Evolutionary conservation across 2,888 invertebrate genomes (phyloP).

Genomic region (Drosophila austrosaltans): DNA sequence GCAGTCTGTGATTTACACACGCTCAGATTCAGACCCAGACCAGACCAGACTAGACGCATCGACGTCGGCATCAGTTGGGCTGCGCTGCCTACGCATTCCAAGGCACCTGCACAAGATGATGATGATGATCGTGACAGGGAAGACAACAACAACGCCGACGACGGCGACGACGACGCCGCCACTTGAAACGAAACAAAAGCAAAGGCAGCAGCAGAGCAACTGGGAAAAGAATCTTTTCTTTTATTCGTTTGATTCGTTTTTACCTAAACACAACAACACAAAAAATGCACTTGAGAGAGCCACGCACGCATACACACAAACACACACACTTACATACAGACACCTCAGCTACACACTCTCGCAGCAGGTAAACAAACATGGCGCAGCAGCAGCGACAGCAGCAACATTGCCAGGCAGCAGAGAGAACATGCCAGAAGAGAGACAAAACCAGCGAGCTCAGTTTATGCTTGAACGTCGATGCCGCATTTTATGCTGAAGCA

Average conservation of each 20-base stretch:
- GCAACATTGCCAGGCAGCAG: constrained; percentile 30
- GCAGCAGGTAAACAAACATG: constrained; percentile 74
- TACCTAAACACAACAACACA: constrained; percentile 66
- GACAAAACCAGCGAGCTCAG: constrained; percentile 35
- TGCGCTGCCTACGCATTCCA: constrained; percentile 69
- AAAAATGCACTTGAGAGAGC: constrained; percentile 76
- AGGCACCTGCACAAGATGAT: constrained; percentile 63
- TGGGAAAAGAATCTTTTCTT: constrained; percentile 74
- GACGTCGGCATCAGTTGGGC: constrained; percentile 50
- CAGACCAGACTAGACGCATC: constrained; percentile 50
- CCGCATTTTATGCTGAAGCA: constrained; percentile 73
- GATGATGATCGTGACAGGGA: constrained; percentile 21
- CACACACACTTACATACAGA: constrained; percentile 10
- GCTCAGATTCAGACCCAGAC: neutral
- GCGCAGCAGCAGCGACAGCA: constrained; percentile 39
- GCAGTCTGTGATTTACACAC: constrained; percentile 74
- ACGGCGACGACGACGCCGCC: constrained; percentile 52
- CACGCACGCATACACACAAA: constrained; percentile 24
- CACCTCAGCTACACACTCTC: constrained; percentile 43
- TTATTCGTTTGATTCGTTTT: constrained; percentile 72
- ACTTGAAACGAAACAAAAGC: constrained; percentile 75
- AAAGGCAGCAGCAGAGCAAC: constrained; percentile 49
- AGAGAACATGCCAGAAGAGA: constrained; percentile 10
- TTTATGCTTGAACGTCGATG: constrained; percentile 65
- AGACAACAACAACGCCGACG: constrained; percentile 25